Percentiles rank a stretch among this genome's conserved stretches.
Conservation (phyloP, 2,113 vertebrate genomes). For the Holacanthus passer region DNA sequence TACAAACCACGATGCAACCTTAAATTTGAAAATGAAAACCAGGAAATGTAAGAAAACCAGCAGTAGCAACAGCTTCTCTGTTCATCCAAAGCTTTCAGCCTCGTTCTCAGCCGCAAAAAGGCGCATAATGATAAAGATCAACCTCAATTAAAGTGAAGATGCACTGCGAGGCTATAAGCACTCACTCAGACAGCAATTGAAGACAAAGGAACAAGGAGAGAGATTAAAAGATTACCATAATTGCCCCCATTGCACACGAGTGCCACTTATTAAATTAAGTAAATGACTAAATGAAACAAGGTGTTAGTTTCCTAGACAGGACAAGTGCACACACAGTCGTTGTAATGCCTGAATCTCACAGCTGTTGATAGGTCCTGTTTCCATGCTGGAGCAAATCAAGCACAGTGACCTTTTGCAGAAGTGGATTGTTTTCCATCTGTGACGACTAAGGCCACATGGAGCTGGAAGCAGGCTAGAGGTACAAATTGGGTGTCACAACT, state of each 20-base stretch:
- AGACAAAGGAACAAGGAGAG: slow-evolving; percentile 8
- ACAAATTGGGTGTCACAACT: slow-evolving; percentile 5
- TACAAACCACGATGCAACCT: neutral
- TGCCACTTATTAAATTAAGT: slow-evolving; percentile 43
- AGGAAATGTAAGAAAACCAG: neutral
- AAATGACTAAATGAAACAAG: slow-evolving; percentile 50
- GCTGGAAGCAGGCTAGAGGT: neutral
- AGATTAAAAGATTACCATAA: slow-evolving; percentile 22
- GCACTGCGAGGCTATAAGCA: neutral
- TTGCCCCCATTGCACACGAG: slow-evolving; percentile 19
- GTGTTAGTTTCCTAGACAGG: slow-evolving; percentile 33
- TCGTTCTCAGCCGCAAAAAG: neutral
- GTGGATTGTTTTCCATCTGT: slow-evolving; percentile 45
- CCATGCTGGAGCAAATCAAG: slow-evolving; percentile 35
- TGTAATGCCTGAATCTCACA: slow-evolving; percentile 30
- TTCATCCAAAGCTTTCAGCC: neutral
- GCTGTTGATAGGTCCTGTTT: slow-evolving; percentile 45
- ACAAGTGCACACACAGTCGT: slow-evolving; percentile 33
- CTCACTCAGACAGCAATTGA: slow-evolving; percentile 5
- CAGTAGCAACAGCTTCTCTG: too few species aligned
- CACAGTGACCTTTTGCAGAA: slow-evolving; percentile 40
- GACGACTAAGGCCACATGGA: neutral
- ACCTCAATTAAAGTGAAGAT: slow-evolving; percentile 3
- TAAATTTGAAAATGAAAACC: neutral
- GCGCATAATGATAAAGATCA: neutral